Base-by-base conservation (phyloP, 2,888 invertebrate species). In the Abrostola triplasia region DNA sequence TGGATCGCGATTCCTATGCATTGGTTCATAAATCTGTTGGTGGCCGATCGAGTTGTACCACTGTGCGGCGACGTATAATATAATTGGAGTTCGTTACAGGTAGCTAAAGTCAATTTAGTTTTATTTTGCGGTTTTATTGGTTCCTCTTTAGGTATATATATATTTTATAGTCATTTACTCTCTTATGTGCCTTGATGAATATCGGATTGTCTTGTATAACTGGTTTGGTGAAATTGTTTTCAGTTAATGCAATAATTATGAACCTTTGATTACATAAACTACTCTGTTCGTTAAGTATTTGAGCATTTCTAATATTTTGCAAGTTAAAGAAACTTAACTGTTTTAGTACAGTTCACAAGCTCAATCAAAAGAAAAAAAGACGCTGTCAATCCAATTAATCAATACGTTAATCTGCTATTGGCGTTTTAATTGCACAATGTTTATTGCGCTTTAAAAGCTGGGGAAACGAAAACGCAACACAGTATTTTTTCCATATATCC, bases 401-500 rank as follows among this genome's bases (percentile, higher is more conserved):
- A 90, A 90, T 85, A 83, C 86, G 92, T 92, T 90, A 92, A 92
- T 92, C 91, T 91, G 92, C 81, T 88, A 92, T 93, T 92, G 93
- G 90, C 92, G 89, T 90, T 93, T 92, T 94, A 94, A 94, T 94
- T 94, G 92, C 87, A 82, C 83, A 86, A 86, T 91, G 92, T 94
- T 92, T 92, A 92, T 92, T 92, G 90, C 89, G 92, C 90, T 93
- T 94, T 93, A 90, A 93, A 94, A 92, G 93, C 90, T 84, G 84
- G 91, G 91, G 91, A 89, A 91, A 91, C 88, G 91, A 87, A 91
- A 90, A 91, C 91, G 95, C 95, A 95, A 95, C 95, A 95, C 95
- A 94, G 95, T 96, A 95, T 96, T 96, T 96, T 96, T 96, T 96
- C 95, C 95, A 92, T 92, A 91, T 88, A 90, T 95, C 94, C 96